Percentiles rank a stretch among this genome's conserved stretches.
Conservation (phyloP, 2,113 vertebrate species). For the cattle (Bos taurus) region ARS-UCD2.0 NC_037339.1:81948001-81948500, state of each 20-base stretch:
- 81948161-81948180: neutral
- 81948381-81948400: neutral
- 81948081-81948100: neutral
- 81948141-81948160: neutral
- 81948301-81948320: too few species aligned
- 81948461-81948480: neutral
- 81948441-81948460: neutral
- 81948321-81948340: neutral
- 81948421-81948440: neutral
- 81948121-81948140: neutral
- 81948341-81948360: neutral
- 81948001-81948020: neutral
- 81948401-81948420: neutral
- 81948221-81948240: rapidly evolving
- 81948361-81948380: neutral
- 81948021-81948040: rapidly evolving
- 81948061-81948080: too few species aligned
- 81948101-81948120: rapidly evolving
- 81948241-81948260: neutral
- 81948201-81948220: neutral
- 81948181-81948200: neutral
- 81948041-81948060: neutral
- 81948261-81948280: too few species aligned
- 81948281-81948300: neutral
- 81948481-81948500: neutral